Evolutionary conservation across 2,797 vertebrate genomes (phyloP), one percentile per base, ranked within the genome.

Genomic region (Danio choprae): DNA sequence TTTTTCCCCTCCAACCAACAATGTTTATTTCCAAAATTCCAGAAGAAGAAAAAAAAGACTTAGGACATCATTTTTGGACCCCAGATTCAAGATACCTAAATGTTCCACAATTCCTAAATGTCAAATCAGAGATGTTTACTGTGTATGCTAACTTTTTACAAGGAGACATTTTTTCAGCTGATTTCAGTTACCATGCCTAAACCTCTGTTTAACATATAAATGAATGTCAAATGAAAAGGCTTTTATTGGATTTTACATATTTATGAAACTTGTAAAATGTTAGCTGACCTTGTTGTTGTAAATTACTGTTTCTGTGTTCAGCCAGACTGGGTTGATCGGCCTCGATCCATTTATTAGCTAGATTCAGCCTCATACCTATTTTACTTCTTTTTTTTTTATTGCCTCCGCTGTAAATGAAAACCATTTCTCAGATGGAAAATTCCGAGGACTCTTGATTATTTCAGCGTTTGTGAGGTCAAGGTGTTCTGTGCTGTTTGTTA

Each of bases 181-280:
- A 48, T 48, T 46, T 74, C 22, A 12, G n/a, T 53, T 51, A 64
- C 16, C 48, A 53, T 29, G 73, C 48, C 13, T 18, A 43, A 77
- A 67, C 62, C 41, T 56, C 74, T 76, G 74, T 65, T 76, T 76
- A 76, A 53, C 60, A 76, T 76, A 64, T 76, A 75, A 64, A 75
- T 64, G 60, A 75, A 40, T 53, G 50, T 67, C 50, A 67, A 67
- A 77, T 67, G 20, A 67, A 77, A 41, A 76, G 13, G 22, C 8
- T 76, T 76, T 65, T 56, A 76, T 44, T 76, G 20, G 18, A 67
- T 56, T 76, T 76, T 76, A 40, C 62, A 76, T 76, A 55, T 76
- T 43, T 44, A 76, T 76, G 50, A 76, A n/a, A 64, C 48, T 76
- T 5, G 0, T 65, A 76, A 76, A 76, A 76, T 65, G 40, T 51